Evolutionary conservation across 2,888 invertebrate genomes (phyloP).

Genomic region (Polylopha cassiicola): DNA sequence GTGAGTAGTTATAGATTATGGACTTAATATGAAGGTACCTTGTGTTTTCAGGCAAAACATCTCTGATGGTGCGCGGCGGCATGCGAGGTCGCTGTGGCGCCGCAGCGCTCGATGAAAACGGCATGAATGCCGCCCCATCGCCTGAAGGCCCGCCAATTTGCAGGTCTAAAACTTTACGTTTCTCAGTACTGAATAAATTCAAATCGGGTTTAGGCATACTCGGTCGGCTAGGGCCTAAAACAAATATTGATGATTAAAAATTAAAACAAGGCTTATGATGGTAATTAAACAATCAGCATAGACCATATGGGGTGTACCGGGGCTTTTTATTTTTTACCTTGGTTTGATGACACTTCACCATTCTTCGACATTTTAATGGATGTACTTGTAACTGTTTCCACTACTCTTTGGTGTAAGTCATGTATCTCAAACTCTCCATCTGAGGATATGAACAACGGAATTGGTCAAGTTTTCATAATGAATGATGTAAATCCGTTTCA

Average conservation of each 20-base stretch:
- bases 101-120: constrained; percentile 56
- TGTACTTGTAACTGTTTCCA: constrained; percentile 36
- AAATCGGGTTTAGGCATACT: constrained; percentile 66
- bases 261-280: too few relatives aligned
- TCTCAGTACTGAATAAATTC: constrained; percentile 69
- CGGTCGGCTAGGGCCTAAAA: constrained; percentile 67
- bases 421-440: constrained; percentile 57
- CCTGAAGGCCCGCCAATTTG: constrained; percentile 71
- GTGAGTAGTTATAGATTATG: too few relatives aligned
- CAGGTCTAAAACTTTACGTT: constrained; percentile 78
- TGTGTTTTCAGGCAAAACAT: constrained; percentile 68
- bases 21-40: constrained; percentile 50
- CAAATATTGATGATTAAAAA: constrained; percentile 18
- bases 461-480: constrained; percentile 50
- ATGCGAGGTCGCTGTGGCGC: constrained; percentile 51
- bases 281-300: constrained; percentile 12
- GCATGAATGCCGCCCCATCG: constrained; percentile 71
- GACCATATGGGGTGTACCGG: constrained; percentile 11
- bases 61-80: constrained; percentile 63
- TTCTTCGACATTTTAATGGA: constrained; percentile 81
- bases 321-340: constrained; percentile 55
- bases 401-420: constrained; percentile 50
- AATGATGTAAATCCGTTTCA: constrained; percentile 29
- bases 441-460: constrained; percentile 40
- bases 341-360: constrained; percentile 82